Base-by-base conservation (phyloP, 2,113 vertebrate genomes). In the Gopherus flavomarginatus region DNA sequence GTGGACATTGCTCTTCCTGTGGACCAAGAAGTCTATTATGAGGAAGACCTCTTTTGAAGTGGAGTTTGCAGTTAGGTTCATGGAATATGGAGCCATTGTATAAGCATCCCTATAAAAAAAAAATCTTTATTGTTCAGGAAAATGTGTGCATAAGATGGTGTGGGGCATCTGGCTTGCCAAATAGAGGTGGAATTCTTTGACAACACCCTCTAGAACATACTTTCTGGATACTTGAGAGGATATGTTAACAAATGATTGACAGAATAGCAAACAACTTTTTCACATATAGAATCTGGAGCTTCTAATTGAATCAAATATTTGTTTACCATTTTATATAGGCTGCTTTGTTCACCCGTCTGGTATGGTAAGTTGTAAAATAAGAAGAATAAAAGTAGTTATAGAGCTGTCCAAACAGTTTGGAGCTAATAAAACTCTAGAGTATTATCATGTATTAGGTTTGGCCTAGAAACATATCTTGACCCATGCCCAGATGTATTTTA, bases 21-120 rank as follows among this genome's bases (percentile, higher is more conserved):
- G 59, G 16, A 17, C 59, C 59, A 65, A 65, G 7, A 65, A 35
- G 59, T 65, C 13, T 65, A 17, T 65, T 65, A 35, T 65, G 31
- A 81, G 78, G 27, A n/a, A 54, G 50, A 75, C 87, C 2, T 35
- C 77, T 92, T 75, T 49, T 85, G 80, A 89, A 90, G 85, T 56
- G 47, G 42, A 14, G 47, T 75, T 42, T 3, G 19, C 8, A 22
- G 11, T 75, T 75, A 42, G 69, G 35, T 75, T 75, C n/a, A 75
- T 75, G 38, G 21, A 75, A 42, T 6, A 26, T 75, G 69, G 38
- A 42, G 38, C 69, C 38, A 42, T 24, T 42, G 7, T 35, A 82
- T 38, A n/a, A 82, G 11, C 35, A 56, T 56, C n/a, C n/a, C 35
- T 42, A 75, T 42, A 42, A 82, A 81, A 82, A 47, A 44, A 22